Evolutionary conservation across 1,140 invertebrate genomes (phyloP).

Genomic region (Atta cephalotes): DNA sequence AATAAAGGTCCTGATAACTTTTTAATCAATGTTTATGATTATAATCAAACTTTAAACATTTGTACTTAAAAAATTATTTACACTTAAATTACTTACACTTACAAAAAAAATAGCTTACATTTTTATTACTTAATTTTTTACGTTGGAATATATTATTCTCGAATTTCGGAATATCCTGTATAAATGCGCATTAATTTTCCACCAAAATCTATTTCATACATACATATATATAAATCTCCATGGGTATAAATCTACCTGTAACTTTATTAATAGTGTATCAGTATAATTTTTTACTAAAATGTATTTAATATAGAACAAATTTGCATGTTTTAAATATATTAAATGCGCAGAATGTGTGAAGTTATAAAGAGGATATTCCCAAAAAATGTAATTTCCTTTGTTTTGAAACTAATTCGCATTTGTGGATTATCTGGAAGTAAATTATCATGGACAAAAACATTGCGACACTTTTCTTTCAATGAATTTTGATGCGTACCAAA

Average conservation of each 20-base stretch:
- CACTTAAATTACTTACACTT: no score
- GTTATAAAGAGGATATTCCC: constrained; percentile 10
- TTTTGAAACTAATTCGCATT: constrained; percentile 44
- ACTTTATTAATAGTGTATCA: not conserved
- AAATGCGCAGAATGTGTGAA: constrained; percentile 9
- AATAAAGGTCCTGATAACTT: no score
- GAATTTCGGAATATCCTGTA: no score
- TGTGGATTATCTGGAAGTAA: constrained; percentile 20
- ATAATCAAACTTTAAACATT: no score
- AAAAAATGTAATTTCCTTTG: constrained; percentile 31
- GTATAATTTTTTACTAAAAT: constrained; percentile 1
- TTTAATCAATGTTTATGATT: no score
- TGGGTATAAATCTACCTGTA: not conserved
- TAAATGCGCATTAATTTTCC: not conserved
- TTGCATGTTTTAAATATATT: constrained; percentile 28
- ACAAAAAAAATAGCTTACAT: no score
- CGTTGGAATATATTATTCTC: no score
- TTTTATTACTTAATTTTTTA: no score
- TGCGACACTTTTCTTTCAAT: constrained; percentile 12
- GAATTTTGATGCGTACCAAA: not conserved
- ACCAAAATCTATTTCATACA: not conserved
- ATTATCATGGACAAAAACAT: not conserved
- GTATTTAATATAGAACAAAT: not conserved
- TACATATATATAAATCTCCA: not conserved
- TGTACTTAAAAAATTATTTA: no score